These are phyloP conservation scores for Thymelicus sylvestris DNA, from an alignment of 2,888 invertebrate species.

Conservation along the genomic window DNA sequence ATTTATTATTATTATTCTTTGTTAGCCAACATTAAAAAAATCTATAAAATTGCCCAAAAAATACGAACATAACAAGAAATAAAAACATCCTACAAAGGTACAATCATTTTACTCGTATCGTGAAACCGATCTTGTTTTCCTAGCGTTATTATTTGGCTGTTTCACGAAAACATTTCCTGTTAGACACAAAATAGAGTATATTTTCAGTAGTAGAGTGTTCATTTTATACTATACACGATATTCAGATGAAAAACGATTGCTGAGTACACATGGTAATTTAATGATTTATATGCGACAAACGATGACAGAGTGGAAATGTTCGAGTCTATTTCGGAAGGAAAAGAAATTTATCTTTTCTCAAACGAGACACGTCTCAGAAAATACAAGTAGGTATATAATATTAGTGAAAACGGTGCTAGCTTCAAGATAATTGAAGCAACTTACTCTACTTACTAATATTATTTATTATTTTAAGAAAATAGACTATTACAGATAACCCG, in stretches of 20 bases:
- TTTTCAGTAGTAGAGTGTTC: not conserved
- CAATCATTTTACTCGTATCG: not conserved
- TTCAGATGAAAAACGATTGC: conserved; percentile 39
- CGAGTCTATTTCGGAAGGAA: conserved; percentile 40
- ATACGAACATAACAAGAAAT: too few species aligned
- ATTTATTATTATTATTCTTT: too few species aligned
- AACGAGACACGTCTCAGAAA: conserved; percentile 40
- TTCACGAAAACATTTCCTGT: conserved; percentile 35
- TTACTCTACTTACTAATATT: too few species aligned
- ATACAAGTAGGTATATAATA: conserved; percentile 39
- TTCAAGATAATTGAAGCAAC: too few species aligned
- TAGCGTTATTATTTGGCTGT: conserved; percentile 28
- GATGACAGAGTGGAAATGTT: conserved; percentile 41
- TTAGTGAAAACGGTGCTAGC: too few species aligned
- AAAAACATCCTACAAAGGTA: too few species aligned
- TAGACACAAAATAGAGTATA: conserved; percentile 7
- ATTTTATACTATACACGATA: conserved; percentile 20
- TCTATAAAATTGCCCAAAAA: too few species aligned
- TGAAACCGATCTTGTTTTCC: conserved; percentile 13
- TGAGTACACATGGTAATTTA: conserved; percentile 40
- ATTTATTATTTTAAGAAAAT: too few species aligned
- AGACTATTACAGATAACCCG: too few species aligned
- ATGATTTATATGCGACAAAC: conserved; percentile 41
- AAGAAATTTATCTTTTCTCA: conserved; percentile 41
- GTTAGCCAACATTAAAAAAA: too few species aligned